These are phyloP conservation scores for Tympanoctomys barrerae DNA, from an alignment of 2,797 vertebrate genomes.

Conservation along the genomic window DNA sequence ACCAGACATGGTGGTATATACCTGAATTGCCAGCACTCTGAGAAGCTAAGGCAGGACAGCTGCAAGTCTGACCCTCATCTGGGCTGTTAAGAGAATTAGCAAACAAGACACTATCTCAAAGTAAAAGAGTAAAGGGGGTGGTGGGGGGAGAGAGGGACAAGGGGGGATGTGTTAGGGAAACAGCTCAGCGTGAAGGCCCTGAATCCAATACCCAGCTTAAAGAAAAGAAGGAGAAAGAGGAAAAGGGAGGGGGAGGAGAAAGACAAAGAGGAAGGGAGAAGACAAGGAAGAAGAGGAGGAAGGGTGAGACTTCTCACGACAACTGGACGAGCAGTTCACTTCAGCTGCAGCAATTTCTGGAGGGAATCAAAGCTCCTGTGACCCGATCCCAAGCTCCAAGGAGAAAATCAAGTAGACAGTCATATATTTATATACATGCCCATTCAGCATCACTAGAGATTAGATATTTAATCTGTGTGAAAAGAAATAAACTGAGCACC, in stretches of 20 bases:
- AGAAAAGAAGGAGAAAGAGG: not conserved
- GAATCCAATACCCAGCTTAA: not conserved
- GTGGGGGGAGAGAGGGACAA: too few relatives aligned
- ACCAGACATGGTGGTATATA: not conserved
- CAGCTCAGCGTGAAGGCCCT: not conserved
- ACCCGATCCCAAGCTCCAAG: not conserved
- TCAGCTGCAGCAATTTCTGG: not conserved
- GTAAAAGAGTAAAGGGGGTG: not conserved
- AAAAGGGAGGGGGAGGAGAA: not conserved
- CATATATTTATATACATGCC: not conserved
- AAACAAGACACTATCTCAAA: not conserved
- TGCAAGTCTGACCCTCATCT: not conserved
- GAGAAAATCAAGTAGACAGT: conserved; percentile 4
- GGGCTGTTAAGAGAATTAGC: not conserved
- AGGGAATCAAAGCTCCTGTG: not conserved
- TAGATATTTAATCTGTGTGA: not conserved
- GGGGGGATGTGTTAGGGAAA: not conserved
- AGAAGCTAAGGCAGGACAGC: not conserved
- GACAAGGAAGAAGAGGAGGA: too few relatives aligned
- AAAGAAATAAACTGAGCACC: conserved; percentile 53
- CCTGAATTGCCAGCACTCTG: not conserved
- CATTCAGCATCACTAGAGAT: not conserved
- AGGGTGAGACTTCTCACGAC: not conserved
- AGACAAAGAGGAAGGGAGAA: too few relatives aligned
- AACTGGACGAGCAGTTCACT: not conserved